A percentile compares a stretch with the other conserved stretches of the same genome.
Conservation (phyloP, 2,113 vertebrate species). For the Solenodon paradoxus region DNA sequence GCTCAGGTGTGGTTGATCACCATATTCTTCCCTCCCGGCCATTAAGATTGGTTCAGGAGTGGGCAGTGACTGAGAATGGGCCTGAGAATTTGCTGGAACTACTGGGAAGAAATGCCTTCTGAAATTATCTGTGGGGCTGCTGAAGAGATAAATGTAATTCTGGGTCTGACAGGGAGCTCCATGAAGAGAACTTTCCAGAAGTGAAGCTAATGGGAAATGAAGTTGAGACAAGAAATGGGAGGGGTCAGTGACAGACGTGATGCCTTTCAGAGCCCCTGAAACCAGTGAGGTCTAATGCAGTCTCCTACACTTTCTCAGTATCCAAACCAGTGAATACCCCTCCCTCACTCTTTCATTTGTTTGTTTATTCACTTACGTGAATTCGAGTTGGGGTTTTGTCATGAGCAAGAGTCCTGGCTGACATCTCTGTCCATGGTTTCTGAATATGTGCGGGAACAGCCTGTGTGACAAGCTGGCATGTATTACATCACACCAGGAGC, state of each 20-base stretch:
- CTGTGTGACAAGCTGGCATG: not conserved
- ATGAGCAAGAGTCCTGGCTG: not conserved
- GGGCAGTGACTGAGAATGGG: rapidly evolving
- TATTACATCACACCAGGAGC: not conserved
- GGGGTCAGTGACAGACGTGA: no score
- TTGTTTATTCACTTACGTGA: not conserved
- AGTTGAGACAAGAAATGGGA: not conserved
- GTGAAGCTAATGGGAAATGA: not conserved
- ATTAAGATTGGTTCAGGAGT: not conserved
- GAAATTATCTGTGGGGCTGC: not conserved
- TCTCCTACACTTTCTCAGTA: not conserved
- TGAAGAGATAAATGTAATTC: not conserved
- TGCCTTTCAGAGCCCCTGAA: not conserved
- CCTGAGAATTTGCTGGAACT: not conserved
- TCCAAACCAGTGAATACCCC: not conserved
- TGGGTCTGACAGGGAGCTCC: not conserved
- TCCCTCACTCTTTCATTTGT: not conserved
- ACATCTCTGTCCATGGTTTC: not conserved
- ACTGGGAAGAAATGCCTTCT: not conserved
- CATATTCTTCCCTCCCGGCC: not conserved
- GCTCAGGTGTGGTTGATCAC: not conserved
- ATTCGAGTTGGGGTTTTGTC: not conserved
- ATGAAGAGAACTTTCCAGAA: not conserved
- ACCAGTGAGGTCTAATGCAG: not conserved
- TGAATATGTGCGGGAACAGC: not conserved